Evolutionary conservation across 2,888 invertebrate species (phyloP).

Genomic region (Chouioia cunea): DNA sequence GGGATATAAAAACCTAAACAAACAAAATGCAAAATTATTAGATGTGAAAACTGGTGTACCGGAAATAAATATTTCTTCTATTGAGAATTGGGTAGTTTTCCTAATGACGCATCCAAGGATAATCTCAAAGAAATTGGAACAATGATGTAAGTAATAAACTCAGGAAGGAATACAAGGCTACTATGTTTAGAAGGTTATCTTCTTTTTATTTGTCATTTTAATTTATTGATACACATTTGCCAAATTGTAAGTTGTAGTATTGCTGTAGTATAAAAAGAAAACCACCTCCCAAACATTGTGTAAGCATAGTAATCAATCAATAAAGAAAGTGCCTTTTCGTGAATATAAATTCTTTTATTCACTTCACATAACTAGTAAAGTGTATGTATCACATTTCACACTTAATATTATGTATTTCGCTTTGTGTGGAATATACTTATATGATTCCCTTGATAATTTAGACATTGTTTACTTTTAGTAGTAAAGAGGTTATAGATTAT

Average conservation of each 20-base stretch:
- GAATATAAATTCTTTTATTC: constrained; percentile 67
- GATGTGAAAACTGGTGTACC: too few species aligned
- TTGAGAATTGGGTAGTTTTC: constrained; percentile 23
- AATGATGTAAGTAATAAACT: constrained; percentile 33
- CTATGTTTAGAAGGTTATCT: constrained; percentile 67
- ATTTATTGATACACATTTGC: constrained; percentile 14
- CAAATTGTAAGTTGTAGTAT: background rate
- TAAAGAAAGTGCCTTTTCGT: constrained; percentile 65
- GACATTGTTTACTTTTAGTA: constrained; percentile 6
- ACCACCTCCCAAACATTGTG: constrained; percentile 66
- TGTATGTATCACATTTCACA: constrained; percentile 63
- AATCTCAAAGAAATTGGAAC: constrained; percentile 50
- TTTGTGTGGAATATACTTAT: constrained; percentile 26
- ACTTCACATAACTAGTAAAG: constrained; percentile 65
- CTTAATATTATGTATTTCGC: constrained; percentile 37
- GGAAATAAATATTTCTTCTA: too few species aligned
- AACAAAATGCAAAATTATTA: too few species aligned
- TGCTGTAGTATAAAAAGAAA: constrained; percentile 56
- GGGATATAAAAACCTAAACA: too few species aligned
- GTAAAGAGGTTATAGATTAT: constrained; percentile 15
- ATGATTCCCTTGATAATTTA: constrained; percentile 30
- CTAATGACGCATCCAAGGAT: constrained; percentile 53
- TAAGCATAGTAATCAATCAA: constrained; percentile 64
- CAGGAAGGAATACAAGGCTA: constrained; percentile 68
- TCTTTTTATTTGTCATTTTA: constrained; percentile 52